Conservation (phyloP, 2,888 invertebrate genomes). For the Pseudococcus viburni region DNA sequence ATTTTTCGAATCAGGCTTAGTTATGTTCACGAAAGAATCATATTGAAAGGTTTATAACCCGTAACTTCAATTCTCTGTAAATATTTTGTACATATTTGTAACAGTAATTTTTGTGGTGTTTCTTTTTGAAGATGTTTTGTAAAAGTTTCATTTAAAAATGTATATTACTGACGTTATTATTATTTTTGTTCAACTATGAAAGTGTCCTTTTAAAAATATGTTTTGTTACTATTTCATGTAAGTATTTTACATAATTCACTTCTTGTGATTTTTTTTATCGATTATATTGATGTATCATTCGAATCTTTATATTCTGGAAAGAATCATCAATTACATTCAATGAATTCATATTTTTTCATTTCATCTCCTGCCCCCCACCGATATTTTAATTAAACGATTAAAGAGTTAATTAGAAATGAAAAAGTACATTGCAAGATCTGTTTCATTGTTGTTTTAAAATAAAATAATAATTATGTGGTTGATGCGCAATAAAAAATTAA, state of each 20-base stretch:
- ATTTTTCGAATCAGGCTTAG: background rate
- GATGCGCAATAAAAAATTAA: too few species aligned
- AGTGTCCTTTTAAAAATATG: background rate
- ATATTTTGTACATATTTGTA: background rate
- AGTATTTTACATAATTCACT: background rate
- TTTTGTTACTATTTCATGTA: constrained; percentile 22
- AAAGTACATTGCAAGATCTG: too few species aligned
- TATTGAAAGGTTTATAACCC: background rate
- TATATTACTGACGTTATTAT: background rate
- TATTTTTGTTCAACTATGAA: background rate
- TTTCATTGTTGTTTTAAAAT: too few species aligned
- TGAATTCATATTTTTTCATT: background rate
- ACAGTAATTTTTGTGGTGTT: background rate
- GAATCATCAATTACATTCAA: background rate
- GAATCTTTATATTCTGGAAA: background rate
- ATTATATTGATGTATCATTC: background rate
- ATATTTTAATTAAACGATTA: background rate
- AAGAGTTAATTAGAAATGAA: too few species aligned
- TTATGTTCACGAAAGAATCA: background rate
- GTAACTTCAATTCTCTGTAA: background rate
- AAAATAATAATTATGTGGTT: too few species aligned
- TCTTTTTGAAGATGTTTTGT: background rate
- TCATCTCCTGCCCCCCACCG: too few species aligned
- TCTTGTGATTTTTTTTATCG: background rate
- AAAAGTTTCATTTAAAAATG: background rate